Base-by-base conservation (phyloP, 2,113 vertebrate species). In the Sapayoa aenigma region DNA sequence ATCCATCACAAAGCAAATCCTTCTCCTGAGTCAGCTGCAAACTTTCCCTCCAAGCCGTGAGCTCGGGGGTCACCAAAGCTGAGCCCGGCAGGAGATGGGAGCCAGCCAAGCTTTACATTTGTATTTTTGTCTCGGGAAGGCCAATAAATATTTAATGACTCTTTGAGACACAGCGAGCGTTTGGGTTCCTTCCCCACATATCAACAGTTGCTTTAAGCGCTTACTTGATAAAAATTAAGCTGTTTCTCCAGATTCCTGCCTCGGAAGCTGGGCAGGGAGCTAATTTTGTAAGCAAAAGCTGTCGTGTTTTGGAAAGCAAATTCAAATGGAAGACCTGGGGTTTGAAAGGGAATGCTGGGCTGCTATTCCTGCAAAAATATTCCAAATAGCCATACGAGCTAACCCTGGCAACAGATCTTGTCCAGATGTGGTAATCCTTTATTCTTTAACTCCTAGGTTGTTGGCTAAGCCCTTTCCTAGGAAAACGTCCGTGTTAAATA, bases 61-160 rank as follows among this genome's bases (percentile, higher is more conserved):
- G 71, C 87, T 68, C 60, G 49, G 52, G 21, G 79, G 30, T 85
- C 81, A 46, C 42, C 69, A 31, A 39, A 52, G 47, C 39, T 12
- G 77, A 87, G 60, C 65, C 66, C 63, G 52, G 41, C 83, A 60
- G 84, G 83, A 59, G 60, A 31, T 10, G 44, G 3, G 74, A 82
- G 66, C 52, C 94, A 89, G 77, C 66, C 93, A 50, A 73, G 84
- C 66, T 74, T 62, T 27, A 11, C 39, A 21, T 35, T 84, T 71
- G 17, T 75, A 14, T 75, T 89, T 89, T 83, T 52, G 17, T 84
- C 85, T 87, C 25, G 3, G 39, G 55, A 83, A 74, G 62, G 7
- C 50, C 67, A 63, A 74, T 95, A 87, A 94, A 95, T 95, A 52
- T 67, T 86, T 76, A 69, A 94, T 21, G 59, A 42, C 55, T 88